Evolutionary conservation across 2,888 invertebrate genomes (phyloP).

Genomic region (Chymomyza procnemis): DNA sequence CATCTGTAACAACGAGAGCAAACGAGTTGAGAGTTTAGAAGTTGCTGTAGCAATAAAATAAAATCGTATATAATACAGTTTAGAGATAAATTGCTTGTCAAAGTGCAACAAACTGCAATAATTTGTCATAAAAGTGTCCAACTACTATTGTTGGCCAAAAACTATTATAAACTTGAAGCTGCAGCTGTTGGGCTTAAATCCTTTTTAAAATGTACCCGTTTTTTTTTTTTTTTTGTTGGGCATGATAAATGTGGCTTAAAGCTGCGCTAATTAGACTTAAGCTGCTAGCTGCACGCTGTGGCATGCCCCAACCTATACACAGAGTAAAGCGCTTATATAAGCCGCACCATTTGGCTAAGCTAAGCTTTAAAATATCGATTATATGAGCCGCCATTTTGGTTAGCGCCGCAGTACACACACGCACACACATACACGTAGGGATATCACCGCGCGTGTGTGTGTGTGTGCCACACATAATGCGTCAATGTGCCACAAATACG

Average conservation of each 20-base stretch:
- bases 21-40: conserved; percentile 4
- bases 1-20: conserved; percentile 74
- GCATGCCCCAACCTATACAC: background rate
- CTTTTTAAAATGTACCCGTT: background rate
- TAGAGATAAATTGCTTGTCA: conserved; percentile 32
- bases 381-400: conserved; percentile 20
- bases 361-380: conserved; percentile 69
- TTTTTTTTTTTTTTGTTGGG: too few species aligned
- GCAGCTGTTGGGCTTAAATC: background rate
- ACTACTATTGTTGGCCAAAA: conserved; percentile 27
- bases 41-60: conserved; percentile 3
- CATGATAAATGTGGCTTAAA: background rate
- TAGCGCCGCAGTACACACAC: background rate
- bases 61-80: conserved; percentile 37
- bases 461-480: conserved; percentile 37
- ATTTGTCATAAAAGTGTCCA: conserved; percentile 31
- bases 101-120: conserved; percentile 21
- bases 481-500: conserved; percentile 57
- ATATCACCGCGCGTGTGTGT: too few species aligned
- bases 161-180: background rate
- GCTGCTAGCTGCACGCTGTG: background rate
- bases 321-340: conserved; percentile 16
- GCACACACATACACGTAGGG: background rate
- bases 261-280: background rate
- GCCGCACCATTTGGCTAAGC: conserved; percentile 51